These are phyloP conservation scores for Cardiocondyla obscurior DNA, from an alignment of 1,140 invertebrate species.

Conservation along the genomic window DNA sequence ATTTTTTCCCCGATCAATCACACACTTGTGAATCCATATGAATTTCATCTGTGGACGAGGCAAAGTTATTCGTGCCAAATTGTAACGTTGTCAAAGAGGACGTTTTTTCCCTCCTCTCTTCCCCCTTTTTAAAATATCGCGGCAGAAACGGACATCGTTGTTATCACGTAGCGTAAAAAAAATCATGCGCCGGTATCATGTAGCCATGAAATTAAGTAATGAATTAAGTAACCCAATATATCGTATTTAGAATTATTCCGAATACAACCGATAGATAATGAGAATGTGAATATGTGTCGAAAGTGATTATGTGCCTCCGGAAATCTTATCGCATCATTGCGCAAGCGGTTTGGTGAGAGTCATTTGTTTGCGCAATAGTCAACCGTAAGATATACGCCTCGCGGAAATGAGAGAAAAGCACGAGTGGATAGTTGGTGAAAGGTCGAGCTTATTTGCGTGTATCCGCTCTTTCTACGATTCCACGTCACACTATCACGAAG, in stretches of 20 bases:
- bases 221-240: neutral
- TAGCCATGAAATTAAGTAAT: neutral
- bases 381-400: constrained; percentile 3
- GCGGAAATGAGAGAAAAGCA: constrained; percentile 23
- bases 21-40: neutral
- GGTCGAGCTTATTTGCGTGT: constrained; percentile 23
- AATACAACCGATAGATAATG: neutral
- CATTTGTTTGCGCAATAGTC: constrained; percentile 26
- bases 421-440: constrained; percentile 9
- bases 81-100: neutral
- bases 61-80: neutral
- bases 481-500: constrained; percentile 7
- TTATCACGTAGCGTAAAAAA: neutral
- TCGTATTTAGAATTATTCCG: neutral
- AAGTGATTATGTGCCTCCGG: constrained; percentile 27
- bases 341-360: neutral
- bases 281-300: neutral
- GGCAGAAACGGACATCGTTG: neutral
- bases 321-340: constrained; percentile 29
- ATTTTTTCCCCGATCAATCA: constrained; percentile 12
- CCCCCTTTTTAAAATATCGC: neutral
- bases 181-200: neutral
- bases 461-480: constrained; percentile 27
- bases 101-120: no score
- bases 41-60: neutral